Evolutionary conservation across 2,113 vertebrate genomes (phyloP).

Genomic region (Lipophrys pholis): DNA sequence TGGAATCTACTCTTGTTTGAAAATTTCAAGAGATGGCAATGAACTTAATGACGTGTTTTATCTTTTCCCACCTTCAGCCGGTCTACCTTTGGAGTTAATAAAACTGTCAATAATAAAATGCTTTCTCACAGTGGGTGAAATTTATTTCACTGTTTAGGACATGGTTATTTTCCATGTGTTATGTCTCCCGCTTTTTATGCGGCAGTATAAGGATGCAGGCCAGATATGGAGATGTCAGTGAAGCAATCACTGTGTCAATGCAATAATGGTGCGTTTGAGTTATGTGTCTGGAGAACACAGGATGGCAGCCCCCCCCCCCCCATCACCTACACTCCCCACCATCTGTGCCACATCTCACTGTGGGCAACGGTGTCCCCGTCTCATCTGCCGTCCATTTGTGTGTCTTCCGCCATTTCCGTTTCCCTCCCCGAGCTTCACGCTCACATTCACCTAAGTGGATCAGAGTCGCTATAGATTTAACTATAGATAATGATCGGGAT

Average conservation of each 20-base stretch:
- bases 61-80: constrained; percentile 60
- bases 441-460: constrained; percentile 31
- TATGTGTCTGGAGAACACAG: constrained; percentile 69
- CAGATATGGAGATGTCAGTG: constrained; percentile 70
- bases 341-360: constrained; percentile 74
- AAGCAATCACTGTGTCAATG: constrained; percentile 72
- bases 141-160: constrained; percentile 62
- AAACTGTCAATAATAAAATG: constrained; percentile 74
- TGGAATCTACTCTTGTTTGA: constrained; percentile 43
- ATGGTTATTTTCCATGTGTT: constrained; percentile 57
- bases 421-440: constrained; percentile 16
- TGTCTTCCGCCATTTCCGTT: constrained; percentile 26
- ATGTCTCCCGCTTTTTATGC: constrained; percentile 34
- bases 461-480: constrained; percentile 27
- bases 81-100: constrained; percentile 66
- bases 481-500: constrained; percentile 14
- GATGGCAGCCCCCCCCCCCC: constrained; percentile 40
- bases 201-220: constrained; percentile 44
- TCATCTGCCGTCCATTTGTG: constrained; percentile 40
- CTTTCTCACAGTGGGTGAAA: constrained; percentile 28
- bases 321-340: constrained; percentile 67
- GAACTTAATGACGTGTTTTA: constrained; percentile 76
- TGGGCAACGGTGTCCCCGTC: constrained; percentile 33
- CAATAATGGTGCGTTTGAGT: constrained; percentile 73
- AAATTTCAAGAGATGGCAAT: constrained; percentile 48